Evolutionary conservation across 2,888 invertebrate species (phyloP).

Genomic region (Drosophila leonis): DNA sequence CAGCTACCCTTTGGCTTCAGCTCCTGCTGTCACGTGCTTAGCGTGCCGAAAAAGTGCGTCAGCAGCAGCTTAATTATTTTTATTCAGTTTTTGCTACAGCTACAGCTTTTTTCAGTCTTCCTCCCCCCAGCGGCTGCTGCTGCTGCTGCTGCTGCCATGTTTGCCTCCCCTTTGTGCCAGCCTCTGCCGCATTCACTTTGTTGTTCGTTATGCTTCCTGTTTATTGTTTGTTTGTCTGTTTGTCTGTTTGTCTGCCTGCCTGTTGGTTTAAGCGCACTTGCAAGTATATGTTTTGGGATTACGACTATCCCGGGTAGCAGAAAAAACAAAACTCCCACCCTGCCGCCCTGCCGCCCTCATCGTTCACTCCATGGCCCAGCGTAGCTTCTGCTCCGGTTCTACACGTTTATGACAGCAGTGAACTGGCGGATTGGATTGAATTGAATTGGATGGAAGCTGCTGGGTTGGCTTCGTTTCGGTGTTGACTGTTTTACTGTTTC

Average conservation of each 20-base stretch:
- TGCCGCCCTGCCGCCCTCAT: too few species aligned
- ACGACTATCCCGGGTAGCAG: slow-evolving; percentile 45
- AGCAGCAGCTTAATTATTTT: slow-evolving; percentile 79
- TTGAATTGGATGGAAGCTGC: slow-evolving; percentile 10
- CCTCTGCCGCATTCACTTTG: slow-evolving; percentile 40
- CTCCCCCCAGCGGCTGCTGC: too few species aligned
- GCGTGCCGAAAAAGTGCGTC: slow-evolving; percentile 78
- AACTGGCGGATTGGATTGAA: slow-evolving; percentile 38
- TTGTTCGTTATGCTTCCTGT: slow-evolving; percentile 70
- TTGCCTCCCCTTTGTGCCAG: background rate
- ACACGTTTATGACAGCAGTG: slow-evolving; percentile 45
- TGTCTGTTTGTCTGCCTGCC: slow-evolving; percentile 34
- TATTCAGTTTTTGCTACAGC: slow-evolving; percentile 61
- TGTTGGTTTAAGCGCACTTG: slow-evolving; percentile 66
- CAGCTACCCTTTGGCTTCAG: background rate
- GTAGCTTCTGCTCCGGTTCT: slow-evolving; percentile 2
- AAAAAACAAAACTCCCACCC: background rate
- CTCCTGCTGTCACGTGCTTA: slow-evolving; percentile 61
- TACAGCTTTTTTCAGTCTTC: slow-evolving; percentile 17
- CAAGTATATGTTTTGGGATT: slow-evolving; percentile 77
- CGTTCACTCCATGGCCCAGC: background rate
- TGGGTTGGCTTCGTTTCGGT: slow-evolving; percentile 15
- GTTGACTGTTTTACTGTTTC: slow-evolving; percentile 41
- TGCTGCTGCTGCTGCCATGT: background rate
- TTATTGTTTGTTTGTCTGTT: slow-evolving; percentile 59